A percentile compares a stretch with the other conserved stretches of the same genome.
Conservation (phyloP, 53 echinoderm and acorn worm species). For the Echinarachnius parma region DNA sequence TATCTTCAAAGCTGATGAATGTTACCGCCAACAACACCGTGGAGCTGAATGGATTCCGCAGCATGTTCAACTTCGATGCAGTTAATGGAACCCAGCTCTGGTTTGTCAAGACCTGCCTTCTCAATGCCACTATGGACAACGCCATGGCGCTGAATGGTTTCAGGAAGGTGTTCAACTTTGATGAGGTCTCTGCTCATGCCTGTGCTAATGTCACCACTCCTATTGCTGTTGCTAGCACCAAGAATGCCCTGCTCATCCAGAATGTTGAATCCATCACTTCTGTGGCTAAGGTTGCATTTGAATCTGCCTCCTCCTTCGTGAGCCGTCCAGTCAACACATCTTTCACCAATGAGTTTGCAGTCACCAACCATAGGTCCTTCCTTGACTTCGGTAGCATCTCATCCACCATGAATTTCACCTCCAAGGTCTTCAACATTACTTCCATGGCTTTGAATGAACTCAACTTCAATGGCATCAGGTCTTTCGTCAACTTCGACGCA, state of each 20-base stretch:
- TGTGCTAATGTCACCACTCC: constrained; percentile 48
- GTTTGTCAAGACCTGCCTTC: constrained; percentile 7
- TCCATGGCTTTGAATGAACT: not conserved
- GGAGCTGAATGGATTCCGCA: constrained; percentile 52
- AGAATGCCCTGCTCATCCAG: constrained; percentile 2
- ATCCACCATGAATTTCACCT: constrained; percentile 22
- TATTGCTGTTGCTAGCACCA: constrained; percentile 27
- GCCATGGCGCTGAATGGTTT: constrained; percentile 36
- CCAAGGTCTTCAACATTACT: constrained; percentile 2
- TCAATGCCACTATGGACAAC: constrained; percentile 10
- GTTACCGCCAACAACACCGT: constrained; percentile 53
- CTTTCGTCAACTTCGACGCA: constrained; percentile 3
- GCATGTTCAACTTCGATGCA: constrained; percentile 49
- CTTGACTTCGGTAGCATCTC: constrained; percentile 52
- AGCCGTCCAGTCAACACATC: constrained; percentile 46
- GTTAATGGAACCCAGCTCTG: constrained; percentile 56
- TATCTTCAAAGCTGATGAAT: constrained; percentile 50
- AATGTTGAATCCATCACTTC: not conserved
- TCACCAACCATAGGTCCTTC: constrained; percentile 45
- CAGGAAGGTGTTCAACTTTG: constrained; percentile 43
- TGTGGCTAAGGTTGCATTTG: not conserved
- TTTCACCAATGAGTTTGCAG: constrained; percentile 26
- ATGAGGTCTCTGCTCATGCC: constrained; percentile 30
- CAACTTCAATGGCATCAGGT: not conserved
- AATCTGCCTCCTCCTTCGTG: not conserved